Base-by-base conservation (phyloP, 1,140 invertebrate genomes). In the Asbolus verrucosus region DNA sequence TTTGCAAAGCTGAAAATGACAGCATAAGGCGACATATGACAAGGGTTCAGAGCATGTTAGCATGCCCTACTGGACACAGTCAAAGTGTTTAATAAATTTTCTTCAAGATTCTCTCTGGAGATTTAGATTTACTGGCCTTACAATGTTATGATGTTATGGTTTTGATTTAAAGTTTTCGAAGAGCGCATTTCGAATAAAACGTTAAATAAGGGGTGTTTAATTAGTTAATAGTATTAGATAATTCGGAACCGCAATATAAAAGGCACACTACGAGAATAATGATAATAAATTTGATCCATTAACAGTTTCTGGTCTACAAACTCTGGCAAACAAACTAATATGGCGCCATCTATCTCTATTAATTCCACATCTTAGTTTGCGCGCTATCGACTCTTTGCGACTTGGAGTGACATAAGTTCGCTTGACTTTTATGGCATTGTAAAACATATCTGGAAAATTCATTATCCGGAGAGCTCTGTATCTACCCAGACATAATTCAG, bases 361-460 rank as follows among this genome's bases (percentile, higher is more conserved):
- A 74, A 74, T 74, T 74, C 72, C 63, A 54, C 67, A 71, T 74
- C 72, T 75, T 74, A 74, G 72, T 74, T 72, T 65, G 30, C 61
- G 70, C 61, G 24, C 43, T 68, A 73, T 73, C 69, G 72, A 67
- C 65, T 68, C 54, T 46, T 18, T 19, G 63, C 15, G 18, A 61
- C 68, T 73, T 68, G 60, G 30, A 67, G 65, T 73, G 71, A 74
- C 75, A 73, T 74, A 73, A 74, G 73, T 74, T 76, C 62, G 8
- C 15, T 54, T 24, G 75, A 76, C 73, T 76, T 76, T 76, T 76
- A 76, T 75, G 67, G 71, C 75, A 73, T 70, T 76, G 73, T 76
- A 76, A 76, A 76, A 73, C 73, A 76, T 73, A 73, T 73, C 75
- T 71, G 71, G 46, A 46, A 76, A 74, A 76, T 76, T 76, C 75